Evolutionary conservation across 2,888 invertebrate genomes (phyloP).

Genomic region (Electrophaes corylata): DNA sequence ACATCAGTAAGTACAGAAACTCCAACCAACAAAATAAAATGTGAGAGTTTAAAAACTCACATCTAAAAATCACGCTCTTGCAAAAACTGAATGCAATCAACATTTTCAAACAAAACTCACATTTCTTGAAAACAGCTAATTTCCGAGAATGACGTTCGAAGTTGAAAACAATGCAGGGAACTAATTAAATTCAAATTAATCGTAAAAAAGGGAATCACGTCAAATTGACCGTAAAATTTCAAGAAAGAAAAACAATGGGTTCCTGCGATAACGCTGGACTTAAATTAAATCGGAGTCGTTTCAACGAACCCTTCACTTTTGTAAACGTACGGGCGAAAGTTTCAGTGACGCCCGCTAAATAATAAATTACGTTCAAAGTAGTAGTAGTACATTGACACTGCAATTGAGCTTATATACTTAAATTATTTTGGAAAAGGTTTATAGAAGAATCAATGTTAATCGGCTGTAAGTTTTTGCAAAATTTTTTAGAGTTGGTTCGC

Average conservation of each 20-base stretch:
- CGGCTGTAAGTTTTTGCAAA: too few species aligned
- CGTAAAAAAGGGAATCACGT: constrained; percentile 78
- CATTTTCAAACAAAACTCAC: constrained; percentile 13
- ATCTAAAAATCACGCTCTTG: constrained; percentile 14
- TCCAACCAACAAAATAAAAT: not conserved
- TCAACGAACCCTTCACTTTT: constrained; percentile 76
- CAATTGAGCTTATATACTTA: too few species aligned
- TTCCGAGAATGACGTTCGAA: constrained; percentile 38
- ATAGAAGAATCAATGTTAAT: too few species aligned
- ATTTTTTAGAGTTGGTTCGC: too few species aligned
- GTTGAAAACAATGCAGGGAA: constrained; percentile 60
- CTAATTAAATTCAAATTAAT: constrained; percentile 83
- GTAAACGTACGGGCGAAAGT: constrained; percentile 51
- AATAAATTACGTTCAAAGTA: not conserved
- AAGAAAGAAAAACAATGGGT: constrained; percentile 83
- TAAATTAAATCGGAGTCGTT: constrained; percentile 82
- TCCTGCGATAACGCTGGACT: constrained; percentile 78
- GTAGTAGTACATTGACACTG: not conserved
- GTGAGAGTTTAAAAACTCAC: not conserved
- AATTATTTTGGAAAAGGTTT: too few species aligned
- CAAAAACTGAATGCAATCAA: constrained; percentile 15
- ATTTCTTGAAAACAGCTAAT: constrained; percentile 25
- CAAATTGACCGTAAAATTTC: constrained; percentile 83
- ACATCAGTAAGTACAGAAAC: too few species aligned
- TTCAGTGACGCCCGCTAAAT: not conserved